Conservation (phyloP, 1,140 invertebrate species). For the Drosophila orosa region DNA sequence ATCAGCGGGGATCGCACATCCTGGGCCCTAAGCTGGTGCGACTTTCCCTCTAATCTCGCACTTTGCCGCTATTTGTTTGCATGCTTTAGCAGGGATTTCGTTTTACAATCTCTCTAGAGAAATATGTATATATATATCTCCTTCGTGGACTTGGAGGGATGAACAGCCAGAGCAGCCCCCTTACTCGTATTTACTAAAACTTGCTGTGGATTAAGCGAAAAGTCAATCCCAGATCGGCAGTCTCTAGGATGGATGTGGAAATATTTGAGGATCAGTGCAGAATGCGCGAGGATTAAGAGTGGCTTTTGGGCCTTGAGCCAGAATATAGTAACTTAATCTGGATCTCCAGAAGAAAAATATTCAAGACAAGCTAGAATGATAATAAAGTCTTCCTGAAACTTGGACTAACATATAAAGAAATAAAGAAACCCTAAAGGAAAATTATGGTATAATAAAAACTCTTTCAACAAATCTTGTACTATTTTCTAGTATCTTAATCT, state of each 20-base stretch:
- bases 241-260: constrained; percentile 21
- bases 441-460: too few relatives aligned
- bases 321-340: not conserved
- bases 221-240: constrained; percentile 58
- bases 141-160: constrained; percentile 2
- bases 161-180: constrained; percentile 39
- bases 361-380: not conserved
- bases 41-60: constrained; percentile 64
- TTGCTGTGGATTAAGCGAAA: constrained; percentile 62
- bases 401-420: too few relatives aligned
- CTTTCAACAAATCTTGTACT: too few relatives aligned
- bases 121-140: too few relatives aligned
- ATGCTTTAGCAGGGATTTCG: constrained; percentile 77
- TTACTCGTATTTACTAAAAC: constrained; percentile 64
- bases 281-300: constrained; percentile 20
- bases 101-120: constrained; percentile 55
- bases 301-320: not conserved
- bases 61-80: constrained; percentile 76
- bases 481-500: not conserved
- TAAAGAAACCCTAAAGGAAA: too few relatives aligned
- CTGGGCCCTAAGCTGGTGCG: constrained; percentile 56
- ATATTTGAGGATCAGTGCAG: constrained; percentile 46
- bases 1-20: constrained; percentile 31
- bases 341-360: not conserved
- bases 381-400: not conserved